Percentiles rank a stretch among this genome's conserved stretches.
phyloP scores from a whole-genome alignment of 2,797 vertebrate genomes.

The Peromyscus nudipes region DNA sequence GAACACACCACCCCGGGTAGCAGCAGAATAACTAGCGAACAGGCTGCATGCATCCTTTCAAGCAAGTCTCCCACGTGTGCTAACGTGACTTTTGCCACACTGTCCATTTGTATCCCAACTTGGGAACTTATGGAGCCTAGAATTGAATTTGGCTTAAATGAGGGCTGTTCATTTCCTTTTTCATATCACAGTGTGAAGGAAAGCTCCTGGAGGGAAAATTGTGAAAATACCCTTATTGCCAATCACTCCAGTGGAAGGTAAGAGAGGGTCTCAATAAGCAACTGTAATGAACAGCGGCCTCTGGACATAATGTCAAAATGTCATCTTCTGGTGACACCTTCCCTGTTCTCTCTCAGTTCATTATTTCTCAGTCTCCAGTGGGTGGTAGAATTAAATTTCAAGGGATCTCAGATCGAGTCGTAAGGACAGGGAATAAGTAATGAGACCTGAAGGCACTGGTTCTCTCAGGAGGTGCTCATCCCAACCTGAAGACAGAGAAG shows the following conservation, averaged over 20 bases:
- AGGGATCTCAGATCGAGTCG: background rate
- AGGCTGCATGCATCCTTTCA: rapidly evolving
- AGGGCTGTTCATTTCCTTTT: conserved; percentile 32
- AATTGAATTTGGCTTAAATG: conserved; percentile 49
- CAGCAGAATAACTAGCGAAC: background rate
- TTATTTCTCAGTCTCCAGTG: conserved; percentile 61
- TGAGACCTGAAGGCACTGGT: conserved; percentile 2
- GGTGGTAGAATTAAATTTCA: conserved; percentile 59
- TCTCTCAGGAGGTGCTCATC: background rate
- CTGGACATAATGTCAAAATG: conserved; percentile 62
- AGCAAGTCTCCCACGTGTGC: background rate
- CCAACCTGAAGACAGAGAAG: background rate
- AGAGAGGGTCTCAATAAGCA: conserved; percentile 49
- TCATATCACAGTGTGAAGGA: conserved; percentile 53
- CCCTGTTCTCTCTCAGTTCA: conserved; percentile 42
- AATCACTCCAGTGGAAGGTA: conserved; percentile 33
- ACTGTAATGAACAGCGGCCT: conserved; percentile 50
- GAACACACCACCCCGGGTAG: background rate
- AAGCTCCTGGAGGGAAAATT: conserved; percentile 58
- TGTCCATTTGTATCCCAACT: conserved; percentile 42
- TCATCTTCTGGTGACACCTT: conserved; percentile 42
- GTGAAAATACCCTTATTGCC: conserved; percentile 62
- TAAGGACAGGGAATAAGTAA: conserved; percentile 30
- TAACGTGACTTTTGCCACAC: background rate
- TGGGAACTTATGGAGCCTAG: background rate